Conservation (phyloP, 1,140 invertebrate genomes). For the Eumaeus atala region DNA sequence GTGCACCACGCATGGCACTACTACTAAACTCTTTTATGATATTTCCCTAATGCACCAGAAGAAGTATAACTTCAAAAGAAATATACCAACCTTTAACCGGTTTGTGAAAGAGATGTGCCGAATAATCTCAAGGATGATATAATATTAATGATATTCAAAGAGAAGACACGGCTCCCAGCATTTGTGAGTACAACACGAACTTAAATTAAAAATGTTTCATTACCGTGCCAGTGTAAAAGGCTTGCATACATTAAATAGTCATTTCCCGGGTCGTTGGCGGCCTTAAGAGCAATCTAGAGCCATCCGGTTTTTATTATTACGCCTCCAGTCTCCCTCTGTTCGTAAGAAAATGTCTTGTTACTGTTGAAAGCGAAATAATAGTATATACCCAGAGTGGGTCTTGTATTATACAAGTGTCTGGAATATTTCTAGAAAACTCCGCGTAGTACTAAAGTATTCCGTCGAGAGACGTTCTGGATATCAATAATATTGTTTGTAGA, state of each 20-base stretch:
- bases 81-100: no score
- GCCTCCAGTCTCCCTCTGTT: constrained; percentile 6
- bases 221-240: constrained; percentile 9
- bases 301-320: constrained; percentile 16
- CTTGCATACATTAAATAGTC: constrained; percentile 18
- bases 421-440: no score
- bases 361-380: neutral
- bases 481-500: no score
- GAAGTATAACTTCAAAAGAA: no score
- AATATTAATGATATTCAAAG: neutral
- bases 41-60: no score
- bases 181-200: neutral
- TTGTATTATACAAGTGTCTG: neutral
- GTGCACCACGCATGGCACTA: no score
- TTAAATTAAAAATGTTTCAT: constrained; percentile 7
- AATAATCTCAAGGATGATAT: no score
- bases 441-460: no score
- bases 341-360: constrained; percentile 3
- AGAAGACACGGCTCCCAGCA: neutral
- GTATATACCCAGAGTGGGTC: neutral
- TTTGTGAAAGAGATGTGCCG: no score
- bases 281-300: constrained; percentile 13
- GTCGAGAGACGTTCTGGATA: no score
- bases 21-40: no score
- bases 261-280: constrained; percentile 15